These are phyloP conservation scores for Marasmarcha lunaedactyla DNA, from an alignment of 2,888 invertebrate species.

Conservation along the genomic window DNA sequence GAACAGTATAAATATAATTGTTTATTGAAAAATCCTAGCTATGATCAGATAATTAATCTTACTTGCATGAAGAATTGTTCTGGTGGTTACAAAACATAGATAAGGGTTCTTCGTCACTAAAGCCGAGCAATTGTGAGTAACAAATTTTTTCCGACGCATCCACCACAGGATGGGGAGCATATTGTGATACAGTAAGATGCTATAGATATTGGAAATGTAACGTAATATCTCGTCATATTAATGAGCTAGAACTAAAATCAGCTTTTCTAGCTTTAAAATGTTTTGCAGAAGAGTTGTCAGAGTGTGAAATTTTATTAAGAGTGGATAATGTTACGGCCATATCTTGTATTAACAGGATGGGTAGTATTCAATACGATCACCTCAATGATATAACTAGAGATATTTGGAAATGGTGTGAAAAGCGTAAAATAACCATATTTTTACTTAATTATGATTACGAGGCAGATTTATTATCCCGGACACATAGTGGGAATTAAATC, in stretches of 20 bases:
- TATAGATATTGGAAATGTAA: not conserved
- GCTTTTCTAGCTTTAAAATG: not conserved
- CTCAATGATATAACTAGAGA: not conserved
- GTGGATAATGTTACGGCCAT: not conserved
- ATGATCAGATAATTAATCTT: too few relatives aligned
- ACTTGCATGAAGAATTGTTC: too few relatives aligned
- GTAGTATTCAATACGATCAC: not conserved
- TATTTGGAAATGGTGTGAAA: not conserved
- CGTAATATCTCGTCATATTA: not conserved
- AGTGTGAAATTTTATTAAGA: not conserved
- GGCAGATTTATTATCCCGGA: not conserved
- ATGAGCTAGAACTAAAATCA: not conserved
- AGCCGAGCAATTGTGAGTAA: too few relatives aligned
- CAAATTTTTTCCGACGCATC: not conserved
- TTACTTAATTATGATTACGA: not conserved
- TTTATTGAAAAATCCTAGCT: too few relatives aligned
- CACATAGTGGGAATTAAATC: not conserved
- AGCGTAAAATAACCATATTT: not conserved
- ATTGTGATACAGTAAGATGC: not conserved
- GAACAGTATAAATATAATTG: constrained; percentile 3
- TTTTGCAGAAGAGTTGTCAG: not conserved
- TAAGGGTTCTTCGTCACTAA: too few relatives aligned
- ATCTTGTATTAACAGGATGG: not conserved
- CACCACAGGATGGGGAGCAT: not conserved
- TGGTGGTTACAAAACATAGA: too few relatives aligned